phyloP scores from a whole-genome alignment of 1,140 invertebrate genomes.

The Aphelenchoides avenae region DNA sequence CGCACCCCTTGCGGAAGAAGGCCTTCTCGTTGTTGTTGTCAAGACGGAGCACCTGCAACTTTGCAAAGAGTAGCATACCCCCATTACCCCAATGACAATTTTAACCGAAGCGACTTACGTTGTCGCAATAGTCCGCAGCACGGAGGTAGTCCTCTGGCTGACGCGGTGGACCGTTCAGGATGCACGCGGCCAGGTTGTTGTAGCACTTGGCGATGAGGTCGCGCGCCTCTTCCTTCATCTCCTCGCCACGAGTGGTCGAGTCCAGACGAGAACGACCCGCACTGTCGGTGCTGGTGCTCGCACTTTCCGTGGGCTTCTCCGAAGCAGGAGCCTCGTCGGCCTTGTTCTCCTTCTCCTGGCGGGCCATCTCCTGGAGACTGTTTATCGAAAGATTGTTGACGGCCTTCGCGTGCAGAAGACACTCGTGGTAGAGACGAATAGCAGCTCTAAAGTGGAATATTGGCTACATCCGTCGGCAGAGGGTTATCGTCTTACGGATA shows the following conservation, averaged over 20 bases:
- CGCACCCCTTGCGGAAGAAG: constrained; percentile 22
- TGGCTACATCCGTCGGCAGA: not conserved
- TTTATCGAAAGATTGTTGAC: too few species aligned
- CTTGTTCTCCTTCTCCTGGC: too few species aligned
- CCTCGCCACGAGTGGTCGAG: constrained; percentile 23
- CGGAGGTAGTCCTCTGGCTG: constrained; percentile 27
- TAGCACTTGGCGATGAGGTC: constrained; percentile 31
- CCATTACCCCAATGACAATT: not conserved
- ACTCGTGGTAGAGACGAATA: constrained; percentile 2
- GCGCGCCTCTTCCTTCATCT: constrained; percentile 18
- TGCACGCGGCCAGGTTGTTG: constrained; percentile 32
- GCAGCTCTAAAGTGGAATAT: constrained; percentile 7
- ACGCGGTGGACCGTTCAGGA: constrained; percentile 25
- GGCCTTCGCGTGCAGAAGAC: constrained; percentile 1
- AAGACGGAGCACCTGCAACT: constrained; percentile 17
- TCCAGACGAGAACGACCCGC: constrained; percentile 24
- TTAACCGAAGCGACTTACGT: constrained; percentile 5
- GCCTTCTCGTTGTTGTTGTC: constrained; percentile 36
- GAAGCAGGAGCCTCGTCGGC: too few species aligned
- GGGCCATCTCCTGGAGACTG: too few species aligned
- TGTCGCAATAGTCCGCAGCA: constrained; percentile 25
- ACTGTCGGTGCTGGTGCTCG: too few species aligned
- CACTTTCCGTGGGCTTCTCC: too few species aligned
- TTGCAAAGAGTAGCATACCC: constrained; percentile 4
- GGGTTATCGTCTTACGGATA: not conserved